Evolutionary conservation across 1,140 invertebrate genomes (phyloP).

Genomic region (Rhizoglyphus robini): DNA sequence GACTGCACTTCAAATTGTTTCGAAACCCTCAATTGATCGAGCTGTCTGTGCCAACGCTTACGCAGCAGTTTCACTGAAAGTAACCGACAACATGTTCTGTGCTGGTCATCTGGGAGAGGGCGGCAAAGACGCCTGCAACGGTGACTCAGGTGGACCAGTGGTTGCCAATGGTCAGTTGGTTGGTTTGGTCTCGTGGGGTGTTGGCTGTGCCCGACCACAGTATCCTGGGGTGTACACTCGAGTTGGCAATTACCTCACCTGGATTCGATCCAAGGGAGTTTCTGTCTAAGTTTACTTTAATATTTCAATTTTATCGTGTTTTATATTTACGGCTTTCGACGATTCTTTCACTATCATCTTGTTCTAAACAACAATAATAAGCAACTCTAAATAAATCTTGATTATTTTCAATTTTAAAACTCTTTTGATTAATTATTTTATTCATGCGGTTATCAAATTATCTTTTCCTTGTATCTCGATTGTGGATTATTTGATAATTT

Average conservation of each 20-base stretch:
- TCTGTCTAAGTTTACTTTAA: no score
- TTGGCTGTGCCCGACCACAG: constrained; percentile 48
- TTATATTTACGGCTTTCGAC: no score
- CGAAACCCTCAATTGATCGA: not conserved
- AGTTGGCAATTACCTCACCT: constrained; percentile 44
- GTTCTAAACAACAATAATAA: no score
- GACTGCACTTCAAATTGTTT: not conserved
- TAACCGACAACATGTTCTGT: constrained; percentile 52
- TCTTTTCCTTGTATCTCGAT: no score
- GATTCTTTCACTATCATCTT: no score
- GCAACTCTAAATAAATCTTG: no score
- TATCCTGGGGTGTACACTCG: constrained; percentile 55
- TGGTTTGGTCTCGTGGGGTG: constrained; percentile 55
- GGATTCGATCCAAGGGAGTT: no score
- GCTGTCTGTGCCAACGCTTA: not conserved
- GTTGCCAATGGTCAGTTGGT: constrained; percentile 28
- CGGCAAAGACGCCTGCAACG: constrained; percentile 60
- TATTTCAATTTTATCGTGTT: no score
- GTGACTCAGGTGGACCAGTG: constrained; percentile 4
- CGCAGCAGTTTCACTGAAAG: constrained; percentile 28
- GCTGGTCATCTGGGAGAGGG: constrained; percentile 50
- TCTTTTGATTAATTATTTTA: no score
- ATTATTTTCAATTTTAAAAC: no score
- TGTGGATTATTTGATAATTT: no score
- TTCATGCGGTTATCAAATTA: no score